Evolutionary conservation across 2,888 invertebrate species (phyloP).

Genomic region (Harpalus rubripes): DNA sequence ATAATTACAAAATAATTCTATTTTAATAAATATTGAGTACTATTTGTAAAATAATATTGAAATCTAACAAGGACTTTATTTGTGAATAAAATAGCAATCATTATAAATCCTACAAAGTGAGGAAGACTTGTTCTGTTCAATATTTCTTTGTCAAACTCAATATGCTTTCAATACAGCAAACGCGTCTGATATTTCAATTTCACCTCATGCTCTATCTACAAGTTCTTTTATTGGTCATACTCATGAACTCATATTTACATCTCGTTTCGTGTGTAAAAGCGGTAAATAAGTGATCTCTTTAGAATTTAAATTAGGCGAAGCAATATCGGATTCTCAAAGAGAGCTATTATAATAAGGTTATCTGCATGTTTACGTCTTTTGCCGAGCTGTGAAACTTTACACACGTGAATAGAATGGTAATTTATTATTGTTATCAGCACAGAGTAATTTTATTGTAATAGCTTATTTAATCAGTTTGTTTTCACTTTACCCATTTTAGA

Average conservation of each 20-base stretch:
- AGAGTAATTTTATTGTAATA: neutral
- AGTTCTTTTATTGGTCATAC: neutral
- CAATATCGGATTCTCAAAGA: slow-evolving; percentile 2
- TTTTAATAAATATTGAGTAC: too few relatives aligned
- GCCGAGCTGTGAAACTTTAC: neutral
- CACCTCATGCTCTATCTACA: neutral
- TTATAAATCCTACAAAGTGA: neutral
- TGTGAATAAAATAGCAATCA: neutral
- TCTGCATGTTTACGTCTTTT: neutral
- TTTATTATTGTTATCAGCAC: neutral
- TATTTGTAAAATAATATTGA: neutral
- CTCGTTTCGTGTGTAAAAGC: neutral
- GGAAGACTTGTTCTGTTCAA: neutral
- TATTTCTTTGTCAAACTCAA: slow-evolving; percentile 2
- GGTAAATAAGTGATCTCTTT: slow-evolving; percentile 2
- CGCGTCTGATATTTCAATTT: slow-evolving; percentile 2
- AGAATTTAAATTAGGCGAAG: slow-evolving; percentile 1
- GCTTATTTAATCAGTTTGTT: neutral
- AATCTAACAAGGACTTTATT: neutral
- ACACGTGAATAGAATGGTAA: neutral
- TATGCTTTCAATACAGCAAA: neutral
- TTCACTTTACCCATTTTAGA: too few relatives aligned
- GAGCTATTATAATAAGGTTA: neutral
- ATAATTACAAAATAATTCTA: too few relatives aligned
- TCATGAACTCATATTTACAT: slow-evolving; percentile 1